These are phyloP conservation scores for Trichoplax adhaerens DNA, from an alignment of 37 sponge, comb jelly and placozoan species.

Conservation along the genomic window DNA sequence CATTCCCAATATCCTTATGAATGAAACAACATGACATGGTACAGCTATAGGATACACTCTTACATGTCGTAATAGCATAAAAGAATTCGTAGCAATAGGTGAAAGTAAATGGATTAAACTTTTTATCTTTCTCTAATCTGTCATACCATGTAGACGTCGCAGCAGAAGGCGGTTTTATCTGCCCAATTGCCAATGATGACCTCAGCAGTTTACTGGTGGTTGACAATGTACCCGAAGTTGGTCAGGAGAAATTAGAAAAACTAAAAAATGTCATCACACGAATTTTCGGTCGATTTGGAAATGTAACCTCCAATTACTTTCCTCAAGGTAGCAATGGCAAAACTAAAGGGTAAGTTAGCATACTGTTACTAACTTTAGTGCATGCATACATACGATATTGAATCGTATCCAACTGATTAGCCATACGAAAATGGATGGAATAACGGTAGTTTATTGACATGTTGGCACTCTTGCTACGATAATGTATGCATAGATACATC, in stretches of 20 bases:
- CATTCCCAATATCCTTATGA: no score
- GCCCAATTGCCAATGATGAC: slow-evolving; percentile 37
- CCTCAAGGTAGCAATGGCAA: slow-evolving; percentile 54
- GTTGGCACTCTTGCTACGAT: not conserved
- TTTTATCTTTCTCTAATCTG: no score
- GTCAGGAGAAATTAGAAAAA: slow-evolving; percentile 56
- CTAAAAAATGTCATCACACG: slow-evolving; percentile 65
- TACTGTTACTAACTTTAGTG: slow-evolving; percentile 5
- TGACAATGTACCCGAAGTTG: slow-evolving; percentile 83
- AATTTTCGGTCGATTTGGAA: slow-evolving; percentile 76
- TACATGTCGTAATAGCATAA: no score
- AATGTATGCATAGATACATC: no score
- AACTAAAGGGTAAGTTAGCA: slow-evolving; percentile 68
- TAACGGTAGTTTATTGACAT: not conserved
- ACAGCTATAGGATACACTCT: no score
- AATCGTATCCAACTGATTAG: not conserved
- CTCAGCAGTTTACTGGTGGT: slow-evolving; percentile 58
- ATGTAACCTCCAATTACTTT: slow-evolving; percentile 49
- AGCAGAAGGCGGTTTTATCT: no score
- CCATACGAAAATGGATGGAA: no score
- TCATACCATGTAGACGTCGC: no score
- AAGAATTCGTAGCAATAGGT: no score
- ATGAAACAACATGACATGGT: no score
- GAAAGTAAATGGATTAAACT: no score
- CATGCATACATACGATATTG: not conserved